A percentile compares a stretch with the other conserved stretches of the same genome.
Evolutionary conservation across 2,113 vertebrate genomes (phyloP).

Genomic region (Loxodonta africana): DNA sequence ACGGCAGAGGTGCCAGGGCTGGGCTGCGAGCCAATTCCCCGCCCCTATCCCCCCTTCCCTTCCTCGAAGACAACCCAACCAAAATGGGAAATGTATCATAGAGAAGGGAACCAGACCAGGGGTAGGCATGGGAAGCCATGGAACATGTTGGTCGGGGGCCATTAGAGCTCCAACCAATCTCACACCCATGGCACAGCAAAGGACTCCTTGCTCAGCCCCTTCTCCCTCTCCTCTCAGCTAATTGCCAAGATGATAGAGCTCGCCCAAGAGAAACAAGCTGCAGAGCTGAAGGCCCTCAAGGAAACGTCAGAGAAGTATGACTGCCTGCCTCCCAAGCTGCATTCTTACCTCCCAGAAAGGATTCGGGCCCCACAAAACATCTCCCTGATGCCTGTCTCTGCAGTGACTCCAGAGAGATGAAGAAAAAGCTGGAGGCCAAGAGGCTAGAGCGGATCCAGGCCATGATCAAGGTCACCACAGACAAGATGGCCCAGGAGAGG

Average conservation of each 20-base stretch:
- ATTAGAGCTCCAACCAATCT: background rate
- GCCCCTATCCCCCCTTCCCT: background rate
- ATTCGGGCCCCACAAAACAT: background rate
- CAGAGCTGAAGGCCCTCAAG: slow-evolving; percentile 92
- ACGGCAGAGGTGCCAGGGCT: slow-evolving; percentile 90
- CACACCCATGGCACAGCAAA: rapidly evolving
- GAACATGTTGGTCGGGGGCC: background rate
- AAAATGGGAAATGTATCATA: background rate
- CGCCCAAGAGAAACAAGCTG: slow-evolving; percentile 93
- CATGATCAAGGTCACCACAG: slow-evolving; percentile 87
- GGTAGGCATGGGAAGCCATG: background rate
- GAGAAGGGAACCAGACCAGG: background rate
- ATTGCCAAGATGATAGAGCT: slow-evolving; percentile 93
- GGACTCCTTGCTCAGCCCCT: background rate
- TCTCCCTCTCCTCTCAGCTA: slow-evolving; percentile 87
- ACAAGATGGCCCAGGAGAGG: slow-evolving; percentile 94
- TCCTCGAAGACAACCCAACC: background rate
- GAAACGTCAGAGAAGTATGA: slow-evolving; percentile 91
- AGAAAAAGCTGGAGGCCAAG: slow-evolving; percentile 91
- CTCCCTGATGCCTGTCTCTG: slow-evolving; percentile 57
- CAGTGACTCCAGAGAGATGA: slow-evolving; percentile 94
- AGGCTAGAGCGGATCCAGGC: slow-evolving; percentile 88
- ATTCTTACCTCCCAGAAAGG: background rate
- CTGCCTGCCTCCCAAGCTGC: too few relatives aligned
- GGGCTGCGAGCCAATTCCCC: background rate